phyloP scores from a whole-genome alignment of 2,797 vertebrate species.

The Fundulus diaphanus region DNA sequence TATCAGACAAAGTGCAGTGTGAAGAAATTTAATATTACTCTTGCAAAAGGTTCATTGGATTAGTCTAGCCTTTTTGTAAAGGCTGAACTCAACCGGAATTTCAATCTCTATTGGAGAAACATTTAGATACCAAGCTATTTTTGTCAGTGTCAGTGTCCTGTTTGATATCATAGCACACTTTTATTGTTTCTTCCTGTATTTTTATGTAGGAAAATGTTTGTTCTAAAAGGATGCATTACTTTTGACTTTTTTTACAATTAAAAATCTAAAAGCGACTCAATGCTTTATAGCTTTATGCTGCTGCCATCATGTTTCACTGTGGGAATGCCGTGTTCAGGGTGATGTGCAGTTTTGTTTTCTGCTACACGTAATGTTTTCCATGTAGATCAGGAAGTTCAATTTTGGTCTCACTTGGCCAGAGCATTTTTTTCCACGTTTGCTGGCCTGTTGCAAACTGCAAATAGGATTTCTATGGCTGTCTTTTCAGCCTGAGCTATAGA shows the following conservation, averaged over 20 bases:
- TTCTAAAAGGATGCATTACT: no score
- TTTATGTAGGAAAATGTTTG: no score
- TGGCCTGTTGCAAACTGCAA: not conserved
- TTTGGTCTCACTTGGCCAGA: not conserved
- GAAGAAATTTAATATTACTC: not conserved
- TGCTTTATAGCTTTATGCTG: not conserved
- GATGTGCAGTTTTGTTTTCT: not conserved
- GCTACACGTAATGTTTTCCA: not conserved
- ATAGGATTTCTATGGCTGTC: not conserved
- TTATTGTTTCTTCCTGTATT: no score
- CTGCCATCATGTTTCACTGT: not conserved
- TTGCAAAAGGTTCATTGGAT: no score
- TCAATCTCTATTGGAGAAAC: no score
- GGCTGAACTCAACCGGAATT: no score
- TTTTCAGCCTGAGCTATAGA: no score
- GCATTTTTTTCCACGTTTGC: not conserved
- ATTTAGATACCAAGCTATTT: no score
- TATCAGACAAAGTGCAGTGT: not conserved
- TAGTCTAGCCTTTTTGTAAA: no score
- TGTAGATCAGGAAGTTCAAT: no score
- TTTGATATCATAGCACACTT: no score
- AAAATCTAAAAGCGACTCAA: not conserved
- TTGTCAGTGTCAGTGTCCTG: no score
- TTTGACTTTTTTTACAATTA: not conserved
- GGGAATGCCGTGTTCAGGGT: not conserved